A percentile compares a stretch with the other conserved stretches of the same genome.
Evolutionary conservation across 2,113 vertebrate species (phyloP).

Genomic region (Scopus umbretta): DNA sequence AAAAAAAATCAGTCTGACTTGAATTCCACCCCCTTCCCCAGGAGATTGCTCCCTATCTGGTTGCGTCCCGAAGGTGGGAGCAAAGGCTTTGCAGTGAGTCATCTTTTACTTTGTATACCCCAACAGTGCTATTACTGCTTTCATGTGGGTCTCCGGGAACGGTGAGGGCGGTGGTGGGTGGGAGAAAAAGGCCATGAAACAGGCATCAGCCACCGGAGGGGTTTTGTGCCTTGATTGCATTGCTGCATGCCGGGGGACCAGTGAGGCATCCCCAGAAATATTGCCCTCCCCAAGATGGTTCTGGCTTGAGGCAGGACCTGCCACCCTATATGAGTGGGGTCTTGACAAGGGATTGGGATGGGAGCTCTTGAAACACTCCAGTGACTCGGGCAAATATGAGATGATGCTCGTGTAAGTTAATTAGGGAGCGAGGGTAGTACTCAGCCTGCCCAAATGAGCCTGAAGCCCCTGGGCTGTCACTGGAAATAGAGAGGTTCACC

Average conservation of each 20-base stretch:
- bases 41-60: constrained; percentile 41
- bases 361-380: not conserved
- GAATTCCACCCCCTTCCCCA: constrained; percentile 28
- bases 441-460: not conserved
- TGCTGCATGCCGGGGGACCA: not conserved
- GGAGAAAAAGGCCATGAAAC: not conserved
- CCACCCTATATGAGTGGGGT: fast-evolving
- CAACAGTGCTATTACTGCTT: not conserved
- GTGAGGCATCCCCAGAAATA: not conserved
- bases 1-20: not conserved
- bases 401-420: not conserved
- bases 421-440: not conserved
- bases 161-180: not conserved
- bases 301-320: not conserved
- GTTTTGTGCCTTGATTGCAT: not conserved
- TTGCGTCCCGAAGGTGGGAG: constrained; percentile 40
- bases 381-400: not conserved
- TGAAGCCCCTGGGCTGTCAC: not conserved
- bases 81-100: constrained; percentile 41
- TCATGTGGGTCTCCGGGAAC: not conserved
- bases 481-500: not conserved
- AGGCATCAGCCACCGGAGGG: not conserved
- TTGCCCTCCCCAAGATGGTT: not conserved
- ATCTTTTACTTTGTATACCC: constrained; percentile 27
- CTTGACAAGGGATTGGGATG: not conserved